Evolutionary conservation across 2,797 vertebrate species (phyloP), one percentile per base, ranked within the genome.

Genomic region (Spea hammondii): DNA sequence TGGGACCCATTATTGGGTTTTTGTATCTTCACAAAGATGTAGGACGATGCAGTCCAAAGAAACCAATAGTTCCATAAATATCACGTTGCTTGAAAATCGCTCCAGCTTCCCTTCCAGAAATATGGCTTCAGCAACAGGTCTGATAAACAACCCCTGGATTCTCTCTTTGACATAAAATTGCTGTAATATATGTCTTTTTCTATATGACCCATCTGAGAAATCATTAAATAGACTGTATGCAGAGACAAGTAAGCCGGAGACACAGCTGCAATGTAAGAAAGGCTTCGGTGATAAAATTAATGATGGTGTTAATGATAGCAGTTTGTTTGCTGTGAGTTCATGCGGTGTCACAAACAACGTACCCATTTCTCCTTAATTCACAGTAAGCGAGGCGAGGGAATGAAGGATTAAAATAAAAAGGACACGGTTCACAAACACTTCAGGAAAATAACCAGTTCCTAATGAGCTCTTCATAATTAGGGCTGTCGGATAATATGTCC

Each of bases 261-360:
- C 8, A n/a, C 17, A 9, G 8, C 11, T 12, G 51, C 60, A 46
- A 66, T 65, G 47, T 66, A 65, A 7, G 6, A 14, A 49, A 32
- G 59, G 51, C 17, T 48, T 17, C 65, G 70, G 69, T 54, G n/a
- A 55, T 72, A 66, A 78, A 78, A 72, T 57, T 72, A 78, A 72
- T 72, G 70, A 54, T 47, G 60, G 65, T 78, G 62, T 65, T 78
- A 78, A 78, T 53, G 14, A 57, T 50, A 32, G 51, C 62, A 44
- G 60, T 49, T 54, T 50, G 48, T 71, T 70, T 68, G 65, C 54
- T 8, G 45, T 71, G 64, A 65, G 5, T 9, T 8, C n/a, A 50
- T 46, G n/a, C 68, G 53, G 67, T 50, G 46, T 12, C 51, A 17
- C 14, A 76, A 13, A 13, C 49, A 64, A 62, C 64, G 13, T 46